Evolutionary conservation across 2,113 vertebrate species (phyloP).

Genomic region (Daboia siamensis): DNA sequence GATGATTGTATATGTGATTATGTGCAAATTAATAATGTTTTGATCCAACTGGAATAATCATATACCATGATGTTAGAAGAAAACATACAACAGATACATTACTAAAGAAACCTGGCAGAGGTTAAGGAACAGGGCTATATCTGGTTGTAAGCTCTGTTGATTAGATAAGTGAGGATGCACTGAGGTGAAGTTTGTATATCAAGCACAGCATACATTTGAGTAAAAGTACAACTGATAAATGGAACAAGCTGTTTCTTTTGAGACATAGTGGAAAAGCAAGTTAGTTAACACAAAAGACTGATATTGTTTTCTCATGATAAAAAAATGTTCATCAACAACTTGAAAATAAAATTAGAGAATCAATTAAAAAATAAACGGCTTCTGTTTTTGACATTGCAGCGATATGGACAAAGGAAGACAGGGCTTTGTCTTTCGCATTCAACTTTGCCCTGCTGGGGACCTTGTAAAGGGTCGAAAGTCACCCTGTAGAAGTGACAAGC

Average conservation of each 20-base stretch:
- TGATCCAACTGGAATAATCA: not conserved
- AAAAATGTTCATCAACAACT: not conserved
- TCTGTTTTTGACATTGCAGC: rapidly evolving
- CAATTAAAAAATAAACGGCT: not conserved
- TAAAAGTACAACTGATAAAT: not conserved
- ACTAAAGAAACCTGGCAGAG: not conserved
- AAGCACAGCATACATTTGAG: not conserved
- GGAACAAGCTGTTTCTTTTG: not conserved
- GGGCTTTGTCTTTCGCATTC: no score
- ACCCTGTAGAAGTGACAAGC: no score
- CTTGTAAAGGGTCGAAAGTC: no score
- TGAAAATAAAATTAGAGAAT: not conserved
- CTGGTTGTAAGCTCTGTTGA: no score
- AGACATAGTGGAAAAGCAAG: not conserved
- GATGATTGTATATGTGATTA: not conserved
- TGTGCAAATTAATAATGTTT: not conserved
- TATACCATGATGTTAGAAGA: not conserved
- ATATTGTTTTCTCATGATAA: not conserved
- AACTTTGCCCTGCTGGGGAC: no score
- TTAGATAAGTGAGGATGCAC: not conserved
- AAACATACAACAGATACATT: not conserved
- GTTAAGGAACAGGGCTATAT: not conserved
- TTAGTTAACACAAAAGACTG: not conserved
- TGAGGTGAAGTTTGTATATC: not conserved
- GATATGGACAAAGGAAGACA: no score